Evolutionary conservation across 2,888 invertebrate genomes (phyloP).

Genomic region (Conomelus anceps): DNA sequence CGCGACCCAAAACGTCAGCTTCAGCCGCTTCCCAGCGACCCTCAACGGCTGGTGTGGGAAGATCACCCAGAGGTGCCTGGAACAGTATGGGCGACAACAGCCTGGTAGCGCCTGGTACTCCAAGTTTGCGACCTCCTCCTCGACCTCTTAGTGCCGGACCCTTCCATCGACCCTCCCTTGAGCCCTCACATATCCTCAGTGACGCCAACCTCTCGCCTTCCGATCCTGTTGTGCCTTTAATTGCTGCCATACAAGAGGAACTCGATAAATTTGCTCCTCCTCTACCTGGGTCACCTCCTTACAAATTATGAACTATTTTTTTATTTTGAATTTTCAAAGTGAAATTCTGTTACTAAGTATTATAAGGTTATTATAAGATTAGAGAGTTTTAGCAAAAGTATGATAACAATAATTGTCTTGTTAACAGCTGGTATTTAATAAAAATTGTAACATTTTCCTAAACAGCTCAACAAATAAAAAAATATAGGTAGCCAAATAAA

Average conservation of each 20-base stretch:
- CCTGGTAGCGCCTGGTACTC: conserved; percentile 27
- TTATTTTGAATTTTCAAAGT: no score
- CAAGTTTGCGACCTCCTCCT: conserved; percentile 33
- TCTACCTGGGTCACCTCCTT: conserved; percentile 20
- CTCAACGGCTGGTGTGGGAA: conserved; percentile 27
- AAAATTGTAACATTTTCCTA: no score
- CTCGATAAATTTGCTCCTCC: conserved; percentile 37
- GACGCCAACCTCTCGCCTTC: conserved; percentile 53
- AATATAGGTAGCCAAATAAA: no score
- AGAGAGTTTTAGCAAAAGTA: no score
- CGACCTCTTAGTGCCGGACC: conserved; percentile 61
- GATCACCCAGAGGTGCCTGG: conserved; percentile 29
- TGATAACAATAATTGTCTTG: no score
- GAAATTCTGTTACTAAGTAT: no score
- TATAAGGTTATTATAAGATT: no score
- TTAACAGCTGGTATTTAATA: no score
- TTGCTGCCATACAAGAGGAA: conserved; percentile 77
- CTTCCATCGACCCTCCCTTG: conserved; percentile 49
- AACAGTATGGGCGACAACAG: conserved; percentile 23
- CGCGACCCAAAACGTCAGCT: conserved; percentile 34
- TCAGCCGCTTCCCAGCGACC: conserved; percentile 25
- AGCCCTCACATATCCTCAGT: conserved; percentile 49
- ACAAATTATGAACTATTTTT: neutral
- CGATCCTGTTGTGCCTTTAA: conserved; percentile 74
- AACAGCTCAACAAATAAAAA: no score